Conservation (phyloP, 30 jellyfish, hydroid and myxozoan genomes). For the Aurelia aurita complex sp. Pacific region DNA sequence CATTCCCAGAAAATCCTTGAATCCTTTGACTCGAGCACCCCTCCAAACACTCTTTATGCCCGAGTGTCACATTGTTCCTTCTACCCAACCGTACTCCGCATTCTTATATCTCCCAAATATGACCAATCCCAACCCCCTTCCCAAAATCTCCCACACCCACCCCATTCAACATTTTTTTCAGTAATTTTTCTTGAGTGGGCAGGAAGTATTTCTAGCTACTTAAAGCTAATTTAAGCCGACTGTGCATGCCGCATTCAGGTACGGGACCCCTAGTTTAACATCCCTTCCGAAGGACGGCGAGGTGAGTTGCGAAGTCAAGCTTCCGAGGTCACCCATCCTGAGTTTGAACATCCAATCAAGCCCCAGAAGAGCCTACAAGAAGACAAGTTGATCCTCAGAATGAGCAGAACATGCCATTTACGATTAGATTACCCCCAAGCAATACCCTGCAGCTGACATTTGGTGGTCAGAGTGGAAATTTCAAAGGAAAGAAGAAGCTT, state of each 20-base stretch:
- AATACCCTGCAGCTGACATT: neutral
- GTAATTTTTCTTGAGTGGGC: neutral
- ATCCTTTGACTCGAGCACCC: conserved; percentile 10
- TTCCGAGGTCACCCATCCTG: too few relatives aligned
- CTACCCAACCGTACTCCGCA: neutral
- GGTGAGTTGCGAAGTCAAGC: too few relatives aligned
- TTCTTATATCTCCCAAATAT: neutral
- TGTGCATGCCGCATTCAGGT: too few relatives aligned
- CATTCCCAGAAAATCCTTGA: neutral
- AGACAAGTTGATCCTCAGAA: too few relatives aligned
- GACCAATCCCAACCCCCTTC: neutral
- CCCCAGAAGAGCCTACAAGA: too few relatives aligned
- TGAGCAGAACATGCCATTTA: too few relatives aligned
- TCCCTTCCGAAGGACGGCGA: too few relatives aligned
- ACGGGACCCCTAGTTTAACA: too few relatives aligned
- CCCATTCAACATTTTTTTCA: neutral
- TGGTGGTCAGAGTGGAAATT: conserved; percentile 34
- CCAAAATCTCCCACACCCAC: neutral
- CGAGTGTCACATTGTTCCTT: conserved; percentile 17
- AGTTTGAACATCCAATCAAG: too few relatives aligned
- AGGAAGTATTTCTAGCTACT: too few relatives aligned
- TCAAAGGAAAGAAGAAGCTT: conserved; percentile 20
- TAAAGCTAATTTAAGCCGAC: too few relatives aligned
- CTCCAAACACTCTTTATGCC: conserved; percentile 33
- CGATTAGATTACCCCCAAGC: too few relatives aligned